Conservation (phyloP, 1,140 invertebrate species). For the Teleopsis dalmanni region DNA sequence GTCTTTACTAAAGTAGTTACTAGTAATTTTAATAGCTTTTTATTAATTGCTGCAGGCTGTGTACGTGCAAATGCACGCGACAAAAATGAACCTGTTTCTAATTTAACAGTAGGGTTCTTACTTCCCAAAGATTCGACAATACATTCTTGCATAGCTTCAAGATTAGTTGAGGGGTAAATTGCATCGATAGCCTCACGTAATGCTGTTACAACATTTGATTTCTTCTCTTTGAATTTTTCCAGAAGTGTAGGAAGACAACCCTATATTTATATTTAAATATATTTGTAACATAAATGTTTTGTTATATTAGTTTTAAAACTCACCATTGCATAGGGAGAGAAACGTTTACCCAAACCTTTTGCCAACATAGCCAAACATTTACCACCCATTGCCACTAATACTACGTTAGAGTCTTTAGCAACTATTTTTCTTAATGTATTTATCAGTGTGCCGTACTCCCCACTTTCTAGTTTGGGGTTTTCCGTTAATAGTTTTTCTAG, state of each 20-base stretch:
- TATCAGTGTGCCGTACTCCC: conserved; percentile 89
- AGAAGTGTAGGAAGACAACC: conserved; percentile 71
- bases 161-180: conserved; percentile 70
- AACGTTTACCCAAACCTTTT: conserved; percentile 79
- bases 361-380: conserved; percentile 81
- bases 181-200: conserved; percentile 90
- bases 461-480: conserved; percentile 79
- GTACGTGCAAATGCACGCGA: conserved; percentile 73
- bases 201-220: conserved; percentile 76
- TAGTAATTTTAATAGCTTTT: conserved; percentile 86
- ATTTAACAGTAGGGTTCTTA: conserved; percentile 92
- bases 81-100: conserved; percentile 85
- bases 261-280: conserved; percentile 15
- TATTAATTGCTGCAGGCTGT: conserved; percentile 73
- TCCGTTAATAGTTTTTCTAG: conserved; percentile 70
- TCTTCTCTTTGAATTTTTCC: conserved; percentile 98
- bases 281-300: not conserved
- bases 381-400: conserved; percentile 79
- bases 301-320: conserved; percentile 4
- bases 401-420: conserved; percentile 91
- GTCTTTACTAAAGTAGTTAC: conserved; percentile 75
- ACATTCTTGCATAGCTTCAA: conserved; percentile 86
- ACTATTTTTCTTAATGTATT: conserved; percentile 85
- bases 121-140: conserved; percentile 76
- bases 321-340: conserved; percentile 70